Evolutionary conservation across 2,888 invertebrate genomes (phyloP), one percentile per base, ranked within the genome.

Genomic region (Lottia scabra): DNA sequence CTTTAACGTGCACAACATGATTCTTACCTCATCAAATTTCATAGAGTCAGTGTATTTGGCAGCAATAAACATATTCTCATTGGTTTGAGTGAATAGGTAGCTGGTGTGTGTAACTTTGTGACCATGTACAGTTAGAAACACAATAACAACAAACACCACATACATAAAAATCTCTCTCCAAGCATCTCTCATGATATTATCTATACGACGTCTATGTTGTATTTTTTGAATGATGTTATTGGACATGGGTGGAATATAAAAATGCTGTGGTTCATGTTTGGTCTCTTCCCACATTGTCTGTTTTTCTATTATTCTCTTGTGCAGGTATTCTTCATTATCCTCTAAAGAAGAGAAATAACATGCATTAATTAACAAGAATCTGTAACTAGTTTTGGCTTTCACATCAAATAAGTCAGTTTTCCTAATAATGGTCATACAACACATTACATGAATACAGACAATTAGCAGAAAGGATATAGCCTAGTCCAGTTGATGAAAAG

Each of bases 141-240:
- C 76, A 1, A 80, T 68, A 10, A 65, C 63, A 10, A 85, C 46
- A 70, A 81, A 85, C 13, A 81, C 15, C 0, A 73, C 19, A 65
- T 84, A 84, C 64, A 84, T 64, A 13, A 69, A 38, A 1, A 82
- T 73, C 43, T 83, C 82, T n/a, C 77, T 72, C n/a, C 83, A 48
- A 8, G 80, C 76, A 16, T 70, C 64, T 15, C 76, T 68, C 69
- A 81, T 80, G 10, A 75, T 46, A 70, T 75, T 71, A 65, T 83
- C 81, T 3, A 81, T 64, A 66, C 78, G 70, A 12, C 82, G 74
- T 38, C 80, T 73, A 16, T 77, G 38, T 46, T 67, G 71, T 38
- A 83, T 82, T 30, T 75, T 68, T 23, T 75, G 23, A 15, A 82
- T 46, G 19, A 77, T 63, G 10, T 16, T 65, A 16, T 66, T 56